These are phyloP conservation scores for Drosophila meridionalis DNA, from an alignment of 2,888 invertebrate genomes.

Conservation along the genomic window DNA sequence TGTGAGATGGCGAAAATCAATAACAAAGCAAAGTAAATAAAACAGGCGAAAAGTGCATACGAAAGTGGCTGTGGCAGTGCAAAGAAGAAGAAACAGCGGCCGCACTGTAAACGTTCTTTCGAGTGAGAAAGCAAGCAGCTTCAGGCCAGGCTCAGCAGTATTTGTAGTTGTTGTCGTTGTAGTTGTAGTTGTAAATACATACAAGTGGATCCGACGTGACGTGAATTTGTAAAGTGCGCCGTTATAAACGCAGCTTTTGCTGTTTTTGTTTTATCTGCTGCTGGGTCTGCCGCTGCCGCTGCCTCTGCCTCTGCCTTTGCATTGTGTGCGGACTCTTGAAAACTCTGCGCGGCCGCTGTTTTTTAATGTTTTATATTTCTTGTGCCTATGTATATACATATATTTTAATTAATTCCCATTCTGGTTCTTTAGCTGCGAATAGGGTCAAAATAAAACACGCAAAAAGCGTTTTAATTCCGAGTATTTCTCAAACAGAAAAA, in stretches of 20 bases:
- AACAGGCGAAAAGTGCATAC: constrained; percentile 68
- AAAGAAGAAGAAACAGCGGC: constrained; percentile 33
- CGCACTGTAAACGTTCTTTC: constrained; percentile 37
- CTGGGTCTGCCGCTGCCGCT: constrained; percentile 26
- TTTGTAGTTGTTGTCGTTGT: constrained; percentile 24
- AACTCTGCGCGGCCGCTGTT: constrained; percentile 17
- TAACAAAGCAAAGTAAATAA: constrained; percentile 78
- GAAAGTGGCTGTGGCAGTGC: constrained; percentile 32
- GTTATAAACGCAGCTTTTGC: constrained; percentile 26
- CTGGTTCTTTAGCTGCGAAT: constrained; percentile 66
- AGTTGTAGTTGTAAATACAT: constrained; percentile 19
- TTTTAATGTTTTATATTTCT: constrained; percentile 33
- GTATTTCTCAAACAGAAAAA: constrained; percentile 34
- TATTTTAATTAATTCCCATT: constrained; percentile 64
- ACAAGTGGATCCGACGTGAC: constrained; percentile 63
- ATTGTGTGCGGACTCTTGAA: constrained; percentile 16
- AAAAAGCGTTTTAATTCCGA: constrained; percentile 69
- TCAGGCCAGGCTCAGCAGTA: constrained; percentile 39
- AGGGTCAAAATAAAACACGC: constrained; percentile 77
- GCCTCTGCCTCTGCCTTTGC: constrained; percentile 19
- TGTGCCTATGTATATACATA: constrained; percentile 41
- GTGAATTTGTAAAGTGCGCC: constrained; percentile 72
- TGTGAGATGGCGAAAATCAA: constrained; percentile 76
- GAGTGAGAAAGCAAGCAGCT: constrained; percentile 56
- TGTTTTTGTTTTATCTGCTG: constrained; percentile 20